Conservation (phyloP, 37 sponge, comb jelly and placozoan genomes). For the Oscarella lobularis region DNA sequence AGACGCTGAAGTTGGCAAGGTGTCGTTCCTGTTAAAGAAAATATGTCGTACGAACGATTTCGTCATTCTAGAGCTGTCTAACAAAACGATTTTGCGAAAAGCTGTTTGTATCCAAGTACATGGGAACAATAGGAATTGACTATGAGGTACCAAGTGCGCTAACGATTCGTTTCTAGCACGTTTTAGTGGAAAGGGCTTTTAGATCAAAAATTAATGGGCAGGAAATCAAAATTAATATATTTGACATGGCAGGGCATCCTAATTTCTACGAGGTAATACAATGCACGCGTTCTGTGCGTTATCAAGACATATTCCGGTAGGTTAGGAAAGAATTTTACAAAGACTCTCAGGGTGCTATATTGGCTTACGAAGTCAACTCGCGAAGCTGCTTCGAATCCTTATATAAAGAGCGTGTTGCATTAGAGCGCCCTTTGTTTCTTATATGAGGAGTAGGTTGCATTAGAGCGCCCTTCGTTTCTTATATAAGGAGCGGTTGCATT, state of each 20-base stretch:
- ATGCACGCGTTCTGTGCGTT: not conserved
- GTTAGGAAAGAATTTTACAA: conserved; percentile 95
- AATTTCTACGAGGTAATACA: conserved; percentile 66
- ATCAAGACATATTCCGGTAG: too few relatives aligned
- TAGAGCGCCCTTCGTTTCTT: too few relatives aligned
- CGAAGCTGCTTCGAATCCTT: conserved; percentile 64
- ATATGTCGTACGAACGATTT: not conserved
- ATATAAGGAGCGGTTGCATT: too few relatives aligned
- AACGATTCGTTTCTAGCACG: not conserved
- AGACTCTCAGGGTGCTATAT: conserved; percentile 77
- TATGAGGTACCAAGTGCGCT: conserved; percentile 73
- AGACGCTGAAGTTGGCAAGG: conserved; percentile 74
- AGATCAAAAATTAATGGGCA: conserved; percentile 22
- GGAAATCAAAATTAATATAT: conserved; percentile 71
- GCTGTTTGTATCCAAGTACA: conserved; percentile 84
- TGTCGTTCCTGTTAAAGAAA: not conserved
- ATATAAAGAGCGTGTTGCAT: conserved; percentile 58
- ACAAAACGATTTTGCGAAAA: conserved; percentile 91
- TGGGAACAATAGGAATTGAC: conserved; percentile 92
- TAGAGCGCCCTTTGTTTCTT: too few relatives aligned
- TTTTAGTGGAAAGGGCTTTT: not conserved
- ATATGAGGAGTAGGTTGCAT: too few relatives aligned
- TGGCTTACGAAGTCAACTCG: conserved; percentile 76
- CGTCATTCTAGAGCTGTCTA: conserved; percentile 66
- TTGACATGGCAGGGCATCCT: conserved; percentile 84